Conservation (phyloP, 1,140 invertebrate genomes). For the Sitobion miscanthi region DNA sequence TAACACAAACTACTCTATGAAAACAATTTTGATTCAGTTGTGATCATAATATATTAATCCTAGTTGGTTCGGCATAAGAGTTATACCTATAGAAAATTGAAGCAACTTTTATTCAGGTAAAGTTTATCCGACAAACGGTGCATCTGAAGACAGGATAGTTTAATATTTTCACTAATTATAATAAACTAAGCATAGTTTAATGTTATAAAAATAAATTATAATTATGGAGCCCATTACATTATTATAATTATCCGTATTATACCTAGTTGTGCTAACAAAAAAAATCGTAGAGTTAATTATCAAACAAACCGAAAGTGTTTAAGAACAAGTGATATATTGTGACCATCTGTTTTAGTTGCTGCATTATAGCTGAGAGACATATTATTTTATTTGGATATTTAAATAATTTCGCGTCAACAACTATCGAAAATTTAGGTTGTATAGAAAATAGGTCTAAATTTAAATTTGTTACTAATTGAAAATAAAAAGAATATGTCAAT, state of each 20-base stretch:
- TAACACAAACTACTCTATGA: background rate
- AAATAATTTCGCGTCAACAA: too few relatives aligned
- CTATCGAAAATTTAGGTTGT: too few relatives aligned
- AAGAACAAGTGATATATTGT: background rate
- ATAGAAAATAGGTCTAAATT: too few relatives aligned
- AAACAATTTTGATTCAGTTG: background rate
- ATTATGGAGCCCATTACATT: background rate
- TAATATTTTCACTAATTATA: background rate
- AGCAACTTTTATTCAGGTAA: background rate
- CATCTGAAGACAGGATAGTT: background rate
- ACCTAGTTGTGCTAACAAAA: background rate
- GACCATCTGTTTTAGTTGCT: too few relatives aligned
- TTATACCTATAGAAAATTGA: background rate
- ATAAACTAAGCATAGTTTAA: background rate
- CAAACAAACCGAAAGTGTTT: background rate
- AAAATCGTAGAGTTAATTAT: too few relatives aligned
- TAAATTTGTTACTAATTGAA: too few relatives aligned
- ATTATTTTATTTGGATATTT: too few relatives aligned
- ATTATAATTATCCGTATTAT: background rate
- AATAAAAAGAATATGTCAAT: too few relatives aligned
- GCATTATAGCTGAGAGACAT: too few relatives aligned
- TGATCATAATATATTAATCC: background rate
- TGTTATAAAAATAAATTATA: background rate
- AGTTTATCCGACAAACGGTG: background rate
- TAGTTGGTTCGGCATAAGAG: background rate